Conservation (phyloP, 1,140 invertebrate species). For the Catajapyx aquilonaris region DNA sequence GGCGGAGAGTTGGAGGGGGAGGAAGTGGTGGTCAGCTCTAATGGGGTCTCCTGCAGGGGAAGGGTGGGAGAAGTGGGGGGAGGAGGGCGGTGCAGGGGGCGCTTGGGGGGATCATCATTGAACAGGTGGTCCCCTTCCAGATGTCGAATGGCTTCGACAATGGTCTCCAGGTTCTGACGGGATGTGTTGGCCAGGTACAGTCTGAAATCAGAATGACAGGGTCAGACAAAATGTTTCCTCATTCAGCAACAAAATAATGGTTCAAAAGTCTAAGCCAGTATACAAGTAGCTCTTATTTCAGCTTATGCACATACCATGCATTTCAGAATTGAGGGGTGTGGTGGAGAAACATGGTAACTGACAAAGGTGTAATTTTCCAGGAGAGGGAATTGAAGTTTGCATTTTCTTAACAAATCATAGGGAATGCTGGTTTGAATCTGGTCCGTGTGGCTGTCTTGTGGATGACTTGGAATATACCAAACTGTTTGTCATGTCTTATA, state of each 20-base stretch:
- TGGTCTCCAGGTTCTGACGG: constrained; percentile 85
- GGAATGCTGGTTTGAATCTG: no score
- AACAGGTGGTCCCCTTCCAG: constrained; percentile 86
- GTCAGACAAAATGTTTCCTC: constrained; percentile 1
- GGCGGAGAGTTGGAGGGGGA: no score
- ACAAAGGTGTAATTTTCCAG: no score
- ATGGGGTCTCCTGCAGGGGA: constrained; percentile 4
- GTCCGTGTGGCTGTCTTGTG: no score
- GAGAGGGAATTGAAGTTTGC: no score
- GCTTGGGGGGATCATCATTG: constrained; percentile 31
- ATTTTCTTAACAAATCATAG: no score
- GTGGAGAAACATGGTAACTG: no score
- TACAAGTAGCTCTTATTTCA: neutral
- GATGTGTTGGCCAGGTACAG: constrained; percentile 58
- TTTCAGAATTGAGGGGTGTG: no score
- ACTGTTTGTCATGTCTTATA: no score
- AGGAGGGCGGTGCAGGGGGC: constrained; percentile 4
- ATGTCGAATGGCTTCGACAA: constrained; percentile 91
- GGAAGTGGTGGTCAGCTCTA: constrained; percentile 11
- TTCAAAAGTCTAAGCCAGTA: neutral
- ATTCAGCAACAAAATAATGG: neutral
- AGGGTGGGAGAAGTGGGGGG: constrained; percentile 7
- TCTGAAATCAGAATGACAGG: constrained; percentile 16
- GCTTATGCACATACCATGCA: no score
- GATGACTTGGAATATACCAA: no score